phyloP scores from a whole-genome alignment of 2,888 invertebrate genomes.

The Anoplius nigerrimus region DNA sequence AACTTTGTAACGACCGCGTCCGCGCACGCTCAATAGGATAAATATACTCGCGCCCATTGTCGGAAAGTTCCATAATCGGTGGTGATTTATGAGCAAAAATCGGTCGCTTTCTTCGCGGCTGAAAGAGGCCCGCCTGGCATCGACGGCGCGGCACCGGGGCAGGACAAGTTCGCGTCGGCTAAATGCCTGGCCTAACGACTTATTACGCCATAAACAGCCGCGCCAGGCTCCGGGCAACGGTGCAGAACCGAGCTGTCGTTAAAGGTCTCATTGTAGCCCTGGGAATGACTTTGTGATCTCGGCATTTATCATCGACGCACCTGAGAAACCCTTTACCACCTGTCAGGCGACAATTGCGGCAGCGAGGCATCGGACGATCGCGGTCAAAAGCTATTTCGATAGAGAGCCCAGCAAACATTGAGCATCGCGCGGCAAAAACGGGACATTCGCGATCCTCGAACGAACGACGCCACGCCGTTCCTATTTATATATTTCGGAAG shows the following conservation, averaged over 20 bases:
- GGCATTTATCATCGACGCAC: constrained; percentile 48
- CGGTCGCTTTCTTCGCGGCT: constrained; percentile 58
- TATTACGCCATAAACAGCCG: constrained; percentile 51
- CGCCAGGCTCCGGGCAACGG: constrained; percentile 14
- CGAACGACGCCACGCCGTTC: too few relatives aligned
- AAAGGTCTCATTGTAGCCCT: constrained; percentile 45
- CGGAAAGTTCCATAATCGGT: constrained; percentile 62
- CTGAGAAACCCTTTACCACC: constrained; percentile 5
- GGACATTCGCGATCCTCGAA: too few relatives aligned
- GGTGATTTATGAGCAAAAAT: constrained; percentile 65
- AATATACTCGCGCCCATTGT: constrained; percentile 62
- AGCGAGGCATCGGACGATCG: too few relatives aligned
- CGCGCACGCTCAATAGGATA: constrained; percentile 55
- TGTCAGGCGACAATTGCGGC: constrained; percentile 1
- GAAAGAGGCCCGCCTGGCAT: constrained; percentile 42
- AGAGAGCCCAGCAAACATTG: too few relatives aligned
- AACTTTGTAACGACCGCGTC: constrained; percentile 39
- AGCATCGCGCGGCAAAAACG: too few relatives aligned
- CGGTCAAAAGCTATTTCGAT: too few relatives aligned
- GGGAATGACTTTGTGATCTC: constrained; percentile 33
- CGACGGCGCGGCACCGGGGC: constrained; percentile 38
- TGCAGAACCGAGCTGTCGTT: constrained; percentile 39
- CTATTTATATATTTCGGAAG: too few relatives aligned
- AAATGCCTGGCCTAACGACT: constrained; percentile 63
- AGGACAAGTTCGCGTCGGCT: constrained; percentile 55